Evolutionary conservation across 2,113 vertebrate species (phyloP).

Genomic region (Girardinichthys multiradiatus): DNA sequence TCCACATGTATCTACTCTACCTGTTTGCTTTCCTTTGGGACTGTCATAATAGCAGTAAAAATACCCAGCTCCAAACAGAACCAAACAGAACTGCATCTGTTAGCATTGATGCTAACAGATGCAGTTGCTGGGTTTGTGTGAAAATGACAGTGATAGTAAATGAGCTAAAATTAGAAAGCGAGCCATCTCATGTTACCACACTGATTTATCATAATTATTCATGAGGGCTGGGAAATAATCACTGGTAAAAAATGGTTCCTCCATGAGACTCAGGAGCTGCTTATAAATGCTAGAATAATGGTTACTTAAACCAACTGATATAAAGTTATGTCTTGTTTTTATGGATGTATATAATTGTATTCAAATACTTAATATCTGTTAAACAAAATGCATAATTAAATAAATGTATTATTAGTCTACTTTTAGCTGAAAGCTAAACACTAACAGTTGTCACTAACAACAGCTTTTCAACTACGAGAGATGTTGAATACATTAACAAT

Average conservation of each 20-base stretch:
- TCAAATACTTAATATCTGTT: background rate
- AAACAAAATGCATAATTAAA: background rate
- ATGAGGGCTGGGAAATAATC: conserved; percentile 10
- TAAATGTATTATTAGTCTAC: background rate
- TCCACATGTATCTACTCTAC: conserved; percentile 15
- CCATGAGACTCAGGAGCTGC: conserved; percentile 37
- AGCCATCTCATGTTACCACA: conserved; percentile 36
- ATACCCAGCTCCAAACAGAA: conserved; percentile 8
- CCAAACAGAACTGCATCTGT: background rate
- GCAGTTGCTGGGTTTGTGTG: background rate
- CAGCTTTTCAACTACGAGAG: no score
- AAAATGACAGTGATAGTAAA: conserved; percentile 27
- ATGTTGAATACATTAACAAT: no score
- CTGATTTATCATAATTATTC: conserved; percentile 36
- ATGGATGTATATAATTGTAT: background rate
- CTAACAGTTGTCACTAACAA: background rate
- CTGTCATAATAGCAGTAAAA: conserved; percentile 1
- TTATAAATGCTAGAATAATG: conserved; percentile 53
- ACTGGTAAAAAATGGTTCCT: conserved; percentile 34
- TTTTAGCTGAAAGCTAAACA: background rate
- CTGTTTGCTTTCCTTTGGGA: conserved; percentile 21
- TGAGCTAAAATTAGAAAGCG: conserved; percentile 31
- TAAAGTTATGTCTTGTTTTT: no score
- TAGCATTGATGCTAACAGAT: conserved; percentile 23
- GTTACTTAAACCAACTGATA: background rate